phyloP scores from a whole-genome alignment of 92 coral and sea anemone species.

The Epizoanthus stellaris region DNA sequence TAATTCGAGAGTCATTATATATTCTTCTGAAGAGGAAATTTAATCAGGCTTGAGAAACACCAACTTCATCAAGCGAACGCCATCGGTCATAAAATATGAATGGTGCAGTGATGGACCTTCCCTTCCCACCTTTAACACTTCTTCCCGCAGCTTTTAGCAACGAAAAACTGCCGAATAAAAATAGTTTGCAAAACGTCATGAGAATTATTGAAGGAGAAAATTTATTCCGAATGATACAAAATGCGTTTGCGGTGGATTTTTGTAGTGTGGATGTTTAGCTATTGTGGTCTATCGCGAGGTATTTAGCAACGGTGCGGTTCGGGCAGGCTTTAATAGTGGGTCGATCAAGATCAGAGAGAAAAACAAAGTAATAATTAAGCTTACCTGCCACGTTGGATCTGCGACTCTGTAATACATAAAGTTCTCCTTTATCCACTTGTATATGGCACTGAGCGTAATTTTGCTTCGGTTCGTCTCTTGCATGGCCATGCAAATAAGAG shows the following conservation, averaged over 20 bases:
- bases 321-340: neutral
- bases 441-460: constrained; percentile 96
- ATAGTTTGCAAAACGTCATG: constrained; percentile 11
- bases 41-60: constrained; percentile 27
- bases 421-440: constrained; percentile 98
- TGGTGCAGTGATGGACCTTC: constrained; percentile 2
- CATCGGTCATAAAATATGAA: constrained; percentile 26
- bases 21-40: constrained; percentile 32
- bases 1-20: neutral
- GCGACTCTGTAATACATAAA: constrained; percentile 93
- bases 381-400: constrained; percentile 99
- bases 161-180: neutral
- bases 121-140: constrained; percentile 26
- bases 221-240: constrained; percentile 15
- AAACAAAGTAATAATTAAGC: neutral
- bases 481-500: constrained; percentile 99
- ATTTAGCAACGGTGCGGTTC: constrained; percentile 8
- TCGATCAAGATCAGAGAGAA: constrained; percentile 15
- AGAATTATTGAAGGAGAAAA: constrained; percentile 34
- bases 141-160: neutral
- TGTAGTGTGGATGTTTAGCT: constrained; percentile 17
- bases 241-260: neutral
- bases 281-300: constrained; percentile 8
- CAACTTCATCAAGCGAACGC: constrained; percentile 28
- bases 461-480: constrained; percentile 94